These are phyloP conservation scores for Spodoptera frugiperda DNA, from an alignment of 1,140 invertebrate species.

Conservation along the genomic window DNA sequence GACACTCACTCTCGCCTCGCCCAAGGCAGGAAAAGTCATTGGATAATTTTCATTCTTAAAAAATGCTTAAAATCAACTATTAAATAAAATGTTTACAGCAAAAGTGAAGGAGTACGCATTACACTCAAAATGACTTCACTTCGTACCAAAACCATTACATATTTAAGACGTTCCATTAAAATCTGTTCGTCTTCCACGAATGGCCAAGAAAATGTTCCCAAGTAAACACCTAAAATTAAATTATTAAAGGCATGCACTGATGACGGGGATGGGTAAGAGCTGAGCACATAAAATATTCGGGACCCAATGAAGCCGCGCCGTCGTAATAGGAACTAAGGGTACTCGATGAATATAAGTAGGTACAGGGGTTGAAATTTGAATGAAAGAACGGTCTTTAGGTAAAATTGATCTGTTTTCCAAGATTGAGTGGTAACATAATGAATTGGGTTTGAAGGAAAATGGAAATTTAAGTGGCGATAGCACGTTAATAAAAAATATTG, in stretches of 20 bases:
- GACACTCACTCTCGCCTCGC: no score
- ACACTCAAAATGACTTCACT: not conserved
- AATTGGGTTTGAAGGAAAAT: not conserved
- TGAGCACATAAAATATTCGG: slow-evolving; percentile 36
- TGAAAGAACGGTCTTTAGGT: not conserved
- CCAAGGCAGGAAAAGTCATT: no score
- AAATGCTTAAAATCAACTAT: no score
- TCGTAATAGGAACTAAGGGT: not conserved
- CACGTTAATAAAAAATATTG: no score
- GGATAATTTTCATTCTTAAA: no score
- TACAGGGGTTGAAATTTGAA: not conserved
- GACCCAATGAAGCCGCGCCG: slow-evolving; percentile 12
- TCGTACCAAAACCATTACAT: not conserved
- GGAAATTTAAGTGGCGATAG: no score
- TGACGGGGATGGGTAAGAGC: slow-evolving; percentile 9
- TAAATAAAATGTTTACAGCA: not conserved
- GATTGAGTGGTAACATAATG: not conserved
- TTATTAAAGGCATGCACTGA: slow-evolving; percentile 42
- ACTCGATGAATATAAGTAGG: slow-evolving; percentile 29
- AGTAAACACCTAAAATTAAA: slow-evolving; percentile 44
- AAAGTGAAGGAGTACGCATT: not conserved
- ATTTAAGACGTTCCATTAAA: not conserved
- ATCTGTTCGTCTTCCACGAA: not conserved
- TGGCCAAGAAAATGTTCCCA: slow-evolving; percentile 3
- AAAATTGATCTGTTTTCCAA: slow-evolving; percentile 20